Evolutionary conservation across 2,113 vertebrate species (phyloP).

Genomic region (Micronycteris hirsuta): DNA sequence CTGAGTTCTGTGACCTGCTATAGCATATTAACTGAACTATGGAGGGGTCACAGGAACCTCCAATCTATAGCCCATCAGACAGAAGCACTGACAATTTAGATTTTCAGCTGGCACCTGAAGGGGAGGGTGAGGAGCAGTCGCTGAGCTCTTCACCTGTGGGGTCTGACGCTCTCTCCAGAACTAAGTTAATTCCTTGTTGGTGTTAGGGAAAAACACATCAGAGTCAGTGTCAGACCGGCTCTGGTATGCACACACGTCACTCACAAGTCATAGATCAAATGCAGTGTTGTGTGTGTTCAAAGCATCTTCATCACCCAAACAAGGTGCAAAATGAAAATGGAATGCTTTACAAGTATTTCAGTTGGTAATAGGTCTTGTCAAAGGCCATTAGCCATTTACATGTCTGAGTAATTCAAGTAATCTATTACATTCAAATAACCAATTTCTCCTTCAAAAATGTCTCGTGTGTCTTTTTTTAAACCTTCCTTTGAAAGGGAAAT

Average conservation of each 20-base stretch:
- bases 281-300: background rate
- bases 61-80: background rate
- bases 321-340: background rate
- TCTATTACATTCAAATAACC: background rate
- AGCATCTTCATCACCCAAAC: background rate
- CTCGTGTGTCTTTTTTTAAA: background rate
- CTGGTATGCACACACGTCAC: background rate
- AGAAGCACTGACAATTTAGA: background rate
- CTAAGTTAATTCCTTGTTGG: background rate
- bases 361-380: background rate
- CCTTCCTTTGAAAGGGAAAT: background rate
- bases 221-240: background rate
- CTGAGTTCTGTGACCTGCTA: background rate
- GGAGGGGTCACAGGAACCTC: background rate
- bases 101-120: background rate
- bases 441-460: background rate
- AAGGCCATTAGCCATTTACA: background rate
- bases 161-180: background rate
- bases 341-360: background rate
- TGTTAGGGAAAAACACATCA: background rate
- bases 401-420: background rate
- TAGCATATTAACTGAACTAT: background rate
- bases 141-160: background rate
- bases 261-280: background rate
- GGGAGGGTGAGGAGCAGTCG: no score